These are phyloP conservation scores for Geococcyx californianus DNA, from an alignment of 2,113 vertebrate species.

Conservation along the genomic window DNA sequence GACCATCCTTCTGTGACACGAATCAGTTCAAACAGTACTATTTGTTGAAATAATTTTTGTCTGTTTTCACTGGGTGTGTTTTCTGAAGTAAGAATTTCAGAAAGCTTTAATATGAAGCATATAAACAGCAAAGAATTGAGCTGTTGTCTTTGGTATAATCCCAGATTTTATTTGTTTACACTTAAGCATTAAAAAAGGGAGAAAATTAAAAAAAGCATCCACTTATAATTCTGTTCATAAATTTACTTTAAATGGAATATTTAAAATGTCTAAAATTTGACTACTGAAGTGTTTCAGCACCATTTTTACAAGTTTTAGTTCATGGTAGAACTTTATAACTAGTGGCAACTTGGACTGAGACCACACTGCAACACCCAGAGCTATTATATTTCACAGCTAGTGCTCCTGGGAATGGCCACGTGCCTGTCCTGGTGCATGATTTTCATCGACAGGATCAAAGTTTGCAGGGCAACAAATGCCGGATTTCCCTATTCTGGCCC, in stretches of 20 bases:
- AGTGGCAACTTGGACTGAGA: not conserved
- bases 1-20: slow-evolving; percentile 9
- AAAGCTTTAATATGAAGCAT: not conserved
- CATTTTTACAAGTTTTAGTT: not conserved
- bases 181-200: not conserved
- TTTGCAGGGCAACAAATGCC: not conserved
- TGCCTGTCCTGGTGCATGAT: accelerated
- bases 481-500: not conserved
- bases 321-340: not conserved
- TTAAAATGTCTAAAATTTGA: not conserved
- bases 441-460: not conserved
- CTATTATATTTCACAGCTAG: not conserved
- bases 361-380: not conserved
- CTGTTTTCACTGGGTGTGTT: slow-evolving; percentile 9
- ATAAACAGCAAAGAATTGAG: not conserved
- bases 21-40: slow-evolving; percentile 16
- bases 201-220: not conserved
- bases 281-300: not conserved
- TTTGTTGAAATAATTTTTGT: slow-evolving; percentile 45
- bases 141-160: not conserved
- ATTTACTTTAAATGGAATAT: not conserved
- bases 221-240: not conserved
- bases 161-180: not conserved
- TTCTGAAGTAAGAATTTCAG: not conserved
- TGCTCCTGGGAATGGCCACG: not conserved